Conservation (phyloP, 2,113 vertebrate genomes). For the Gila orcuttii region DNA sequence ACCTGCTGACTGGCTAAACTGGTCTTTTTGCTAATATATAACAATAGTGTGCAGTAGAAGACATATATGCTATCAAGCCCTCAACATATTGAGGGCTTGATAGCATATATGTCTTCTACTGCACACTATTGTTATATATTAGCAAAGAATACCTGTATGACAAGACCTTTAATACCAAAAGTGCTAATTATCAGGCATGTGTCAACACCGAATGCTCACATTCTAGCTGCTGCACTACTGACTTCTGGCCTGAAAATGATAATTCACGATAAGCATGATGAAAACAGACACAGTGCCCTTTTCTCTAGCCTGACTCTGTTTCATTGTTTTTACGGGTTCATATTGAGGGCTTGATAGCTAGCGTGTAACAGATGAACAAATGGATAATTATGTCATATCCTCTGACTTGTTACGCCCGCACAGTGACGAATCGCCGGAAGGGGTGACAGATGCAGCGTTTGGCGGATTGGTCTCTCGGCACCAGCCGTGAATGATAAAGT, state of each 20-base stretch:
- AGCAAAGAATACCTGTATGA: background rate
- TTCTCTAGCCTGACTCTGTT: conserved; percentile 38
- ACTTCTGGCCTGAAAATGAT: conserved; percentile 58
- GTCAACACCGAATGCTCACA: background rate
- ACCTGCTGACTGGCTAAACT: background rate
- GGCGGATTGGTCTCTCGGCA: conserved; percentile 25
- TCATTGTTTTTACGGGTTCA: conserved; percentile 39
- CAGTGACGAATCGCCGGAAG: conserved; percentile 1
- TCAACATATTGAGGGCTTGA: too few relatives aligned
- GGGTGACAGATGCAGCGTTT: conserved; percentile 33
- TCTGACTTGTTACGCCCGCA: conserved; percentile 15
- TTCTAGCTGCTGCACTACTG: conserved; percentile 25
- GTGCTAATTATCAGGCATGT: conserved; percentile 14
- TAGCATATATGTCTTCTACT: background rate
- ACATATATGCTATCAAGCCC: background rate
- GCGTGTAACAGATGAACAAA: conserved; percentile 17
- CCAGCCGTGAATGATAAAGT: conserved; percentile 55
- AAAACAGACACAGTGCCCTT: conserved; percentile 64
- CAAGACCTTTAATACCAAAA: background rate
- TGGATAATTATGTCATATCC: conserved; percentile 45
- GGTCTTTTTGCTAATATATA: background rate
- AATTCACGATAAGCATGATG: conserved; percentile 59
- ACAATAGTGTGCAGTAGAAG: background rate
- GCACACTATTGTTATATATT: background rate
- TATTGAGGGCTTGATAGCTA: background rate